Conservation (phyloP, 37 sponge, comb jelly and placozoan species). For the Agelas oroides region DNA sequence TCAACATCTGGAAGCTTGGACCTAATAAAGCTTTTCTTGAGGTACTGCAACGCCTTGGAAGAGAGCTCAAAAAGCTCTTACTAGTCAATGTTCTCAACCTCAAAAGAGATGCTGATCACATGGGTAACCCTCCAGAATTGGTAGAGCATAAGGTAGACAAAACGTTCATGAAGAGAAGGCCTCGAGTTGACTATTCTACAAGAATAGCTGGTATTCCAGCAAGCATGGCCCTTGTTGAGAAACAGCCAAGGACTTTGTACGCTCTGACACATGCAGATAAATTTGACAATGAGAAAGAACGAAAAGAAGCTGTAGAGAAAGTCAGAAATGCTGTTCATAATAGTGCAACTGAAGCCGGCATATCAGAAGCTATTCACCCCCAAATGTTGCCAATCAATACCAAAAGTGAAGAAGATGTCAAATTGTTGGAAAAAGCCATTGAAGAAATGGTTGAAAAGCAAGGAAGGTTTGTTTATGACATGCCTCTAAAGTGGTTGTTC, state of each 20-base stretch:
- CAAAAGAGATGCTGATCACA: too few species aligned
- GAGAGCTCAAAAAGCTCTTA: too few species aligned
- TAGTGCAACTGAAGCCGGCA: neutral
- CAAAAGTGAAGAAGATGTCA: neutral
- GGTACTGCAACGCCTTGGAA: neutral
- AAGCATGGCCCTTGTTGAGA: neutral
- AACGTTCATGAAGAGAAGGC: too few species aligned
- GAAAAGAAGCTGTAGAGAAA: neutral
- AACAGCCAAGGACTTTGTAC: neutral
- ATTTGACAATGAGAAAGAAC: neutral
- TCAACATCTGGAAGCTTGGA: constrained; percentile 7
- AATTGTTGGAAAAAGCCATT: neutral
- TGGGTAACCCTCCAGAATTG: too few species aligned
- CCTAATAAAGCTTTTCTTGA: constrained; percentile 4
- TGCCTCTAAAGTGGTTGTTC: constrained; percentile 10
- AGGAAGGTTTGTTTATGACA: neutral
- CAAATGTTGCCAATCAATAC: neutral
- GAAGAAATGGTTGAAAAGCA: neutral
- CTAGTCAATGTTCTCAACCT: too few species aligned
- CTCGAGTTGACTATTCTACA: too few species aligned
- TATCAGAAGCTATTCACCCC: neutral
- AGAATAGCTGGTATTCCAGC: too few species aligned
- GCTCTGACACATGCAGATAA: constrained; percentile 25
- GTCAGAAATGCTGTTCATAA: neutral
- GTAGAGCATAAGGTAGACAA: too few species aligned